Evolutionary conservation across 2,797 vertebrate genomes (phyloP).

Genomic region (Aythya fuligula): DNA sequence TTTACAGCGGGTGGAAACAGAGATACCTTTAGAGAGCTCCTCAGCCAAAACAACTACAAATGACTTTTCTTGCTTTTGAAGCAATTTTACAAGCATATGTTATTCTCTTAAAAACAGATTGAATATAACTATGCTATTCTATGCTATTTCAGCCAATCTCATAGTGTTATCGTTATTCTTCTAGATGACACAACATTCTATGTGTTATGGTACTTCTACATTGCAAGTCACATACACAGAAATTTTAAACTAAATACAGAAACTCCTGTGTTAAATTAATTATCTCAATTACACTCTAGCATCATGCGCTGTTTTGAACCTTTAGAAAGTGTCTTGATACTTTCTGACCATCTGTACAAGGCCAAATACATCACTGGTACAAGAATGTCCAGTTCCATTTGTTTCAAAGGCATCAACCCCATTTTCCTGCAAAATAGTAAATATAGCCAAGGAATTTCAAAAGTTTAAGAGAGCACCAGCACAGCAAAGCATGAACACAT

Average conservation of each 20-base stretch:
- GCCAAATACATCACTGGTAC: not conserved
- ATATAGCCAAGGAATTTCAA: not conserved
- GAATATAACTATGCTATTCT: not conserved
- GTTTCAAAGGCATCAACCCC: not conserved
- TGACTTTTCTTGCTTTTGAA: not conserved
- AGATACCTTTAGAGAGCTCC: not conserved
- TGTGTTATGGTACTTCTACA: not conserved
- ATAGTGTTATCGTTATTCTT: not conserved
- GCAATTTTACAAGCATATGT: not conserved
- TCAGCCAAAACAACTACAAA: not conserved
- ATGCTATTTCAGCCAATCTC: not conserved
- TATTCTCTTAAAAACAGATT: not conserved
- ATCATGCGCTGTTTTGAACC: not conserved
- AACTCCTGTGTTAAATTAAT: not conserved
- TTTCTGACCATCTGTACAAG: not conserved
- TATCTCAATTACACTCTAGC: not conserved
- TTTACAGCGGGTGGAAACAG: not conserved
- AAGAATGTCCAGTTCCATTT: not conserved
- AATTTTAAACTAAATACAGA: not conserved
- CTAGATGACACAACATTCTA: not conserved
- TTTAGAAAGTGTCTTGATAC: not conserved
- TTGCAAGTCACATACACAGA: not conserved
- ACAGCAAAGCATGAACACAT: not conserved
- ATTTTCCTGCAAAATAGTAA: not conserved
- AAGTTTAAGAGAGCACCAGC: not conserved